Evolutionary conservation across 2,113 vertebrate genomes (phyloP), one percentile per base, ranked within the genome.

Genomic region (Chascanopsetta lugubris): DNA sequence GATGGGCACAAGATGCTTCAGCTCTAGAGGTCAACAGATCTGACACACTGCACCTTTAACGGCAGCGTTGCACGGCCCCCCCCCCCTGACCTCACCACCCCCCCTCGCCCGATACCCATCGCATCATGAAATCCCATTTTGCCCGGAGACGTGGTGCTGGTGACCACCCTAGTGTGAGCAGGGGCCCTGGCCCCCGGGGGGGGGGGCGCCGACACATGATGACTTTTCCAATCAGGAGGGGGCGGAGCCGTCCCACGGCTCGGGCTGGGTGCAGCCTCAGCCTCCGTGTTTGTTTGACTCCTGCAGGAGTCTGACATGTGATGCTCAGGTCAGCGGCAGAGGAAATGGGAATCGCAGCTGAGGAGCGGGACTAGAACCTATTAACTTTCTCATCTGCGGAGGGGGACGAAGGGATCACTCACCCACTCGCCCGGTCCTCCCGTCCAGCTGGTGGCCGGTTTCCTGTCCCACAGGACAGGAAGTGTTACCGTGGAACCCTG

Each of bases 311-410:
- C 89, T 90, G 82, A 84, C 74, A 66, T 89, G 84, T 90, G 80
- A 91, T 69, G 80, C 55, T 68, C 69, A 79, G 91, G 92, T 94
- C 91, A 94, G 77, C 17, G 75, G 66, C 75, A 79, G 81, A 93
- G 92, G 92, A 95, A 95, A 93, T 92, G 85, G 34, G 80, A 91
- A 90, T 92, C 88, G 90, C 93, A 92, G 90, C 88, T 93, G 93
- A 93, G 84, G 86, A 77, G 1, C 29, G 40, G 73, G 26, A 61
- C n/a, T 30, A 24, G 57, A 74, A 74, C 82, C 82, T 84, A 72
- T 86, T 86, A 67, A 61, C 72, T 61, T 79, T 62, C 65, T 83
- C 63, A 61, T 80, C 64, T 74, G 75, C 71, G 38, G 61, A 70
- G 59, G 72, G 79, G 73, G 80, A 83, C n/a, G 75, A 79, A 81